phyloP scores from a whole-genome alignment of 2,113 vertebrate species.

The Zosterops lateralis region DNA sequence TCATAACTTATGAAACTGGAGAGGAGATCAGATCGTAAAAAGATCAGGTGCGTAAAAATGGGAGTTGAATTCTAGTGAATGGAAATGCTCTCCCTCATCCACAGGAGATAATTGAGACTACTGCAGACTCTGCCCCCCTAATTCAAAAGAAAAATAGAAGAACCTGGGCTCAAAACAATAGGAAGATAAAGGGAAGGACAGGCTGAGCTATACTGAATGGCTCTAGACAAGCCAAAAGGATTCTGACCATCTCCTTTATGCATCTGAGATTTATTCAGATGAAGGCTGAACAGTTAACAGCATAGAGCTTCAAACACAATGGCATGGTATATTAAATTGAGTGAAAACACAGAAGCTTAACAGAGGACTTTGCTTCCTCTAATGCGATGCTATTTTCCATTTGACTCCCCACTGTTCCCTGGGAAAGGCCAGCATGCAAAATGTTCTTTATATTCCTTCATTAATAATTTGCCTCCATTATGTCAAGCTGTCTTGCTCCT shows the following conservation, averaged over 20 bases:
- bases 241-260: neutral
- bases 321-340: neutral
- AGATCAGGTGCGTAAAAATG: neutral
- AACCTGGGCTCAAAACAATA: neutral
- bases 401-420: neutral
- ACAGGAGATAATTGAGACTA: neutral
- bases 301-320: neutral
- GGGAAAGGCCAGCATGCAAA: neutral
- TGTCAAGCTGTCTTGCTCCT: neutral
- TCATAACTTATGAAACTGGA: neutral
- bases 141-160: neutral
- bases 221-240: neutral
- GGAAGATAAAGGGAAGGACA: neutral
- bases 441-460: neutral
- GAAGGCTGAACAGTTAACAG: neutral
- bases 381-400: neutral
- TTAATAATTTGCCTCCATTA: slow-evolving; percentile 1
- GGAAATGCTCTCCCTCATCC: neutral
- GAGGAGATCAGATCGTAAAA: neutral
- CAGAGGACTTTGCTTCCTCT: neutral
- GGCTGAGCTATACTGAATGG: neutral
- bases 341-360: neutral
- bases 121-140: neutral
- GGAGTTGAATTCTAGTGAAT: neutral
- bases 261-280: neutral